Conservation (phyloP, 2,888 invertebrate genomes). For the Hipparchia sbordonii region DNA sequence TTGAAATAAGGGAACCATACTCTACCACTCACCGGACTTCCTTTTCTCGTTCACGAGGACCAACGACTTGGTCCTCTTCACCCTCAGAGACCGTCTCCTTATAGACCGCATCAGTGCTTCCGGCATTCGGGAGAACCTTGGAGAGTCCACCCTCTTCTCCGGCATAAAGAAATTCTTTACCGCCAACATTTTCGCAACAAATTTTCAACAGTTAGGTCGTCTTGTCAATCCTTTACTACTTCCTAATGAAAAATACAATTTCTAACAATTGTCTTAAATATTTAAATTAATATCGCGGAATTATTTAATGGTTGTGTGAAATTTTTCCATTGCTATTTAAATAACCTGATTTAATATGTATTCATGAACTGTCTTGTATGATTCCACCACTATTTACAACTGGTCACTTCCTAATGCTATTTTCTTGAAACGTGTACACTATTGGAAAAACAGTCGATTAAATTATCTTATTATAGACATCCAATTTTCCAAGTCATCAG, state of each 20-base stretch:
- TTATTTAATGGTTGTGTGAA: neutral
- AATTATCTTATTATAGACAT: neutral
- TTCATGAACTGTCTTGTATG: neutral
- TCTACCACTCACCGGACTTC: conserved; percentile 89
- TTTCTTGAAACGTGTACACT: neutral
- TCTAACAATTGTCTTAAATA: neutral
- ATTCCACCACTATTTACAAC: neutral
- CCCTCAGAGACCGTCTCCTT: conserved; percentile 86
- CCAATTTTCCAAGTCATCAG: neutral
- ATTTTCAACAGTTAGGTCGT: conserved; percentile 8
- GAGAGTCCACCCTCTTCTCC: conserved; percentile 82
- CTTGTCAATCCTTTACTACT: conserved; percentile 12
- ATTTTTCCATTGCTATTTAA: neutral
- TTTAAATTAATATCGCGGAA: neutral
- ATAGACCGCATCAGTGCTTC: conserved; percentile 89
- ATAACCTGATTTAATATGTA: neutral
- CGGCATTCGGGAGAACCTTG: conserved; percentile 86
- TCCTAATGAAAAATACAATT: neutral
- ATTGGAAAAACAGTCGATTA: neutral
- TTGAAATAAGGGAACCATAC: conserved; percentile 51
- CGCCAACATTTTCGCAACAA: conserved; percentile 81
- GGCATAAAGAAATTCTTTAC: conserved; percentile 90
- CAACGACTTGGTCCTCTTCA: conserved; percentile 89
- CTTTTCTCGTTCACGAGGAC: conserved; percentile 88
- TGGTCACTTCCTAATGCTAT: neutral